A percentile compares a stretch with the other conserved stretches of the same genome.
Conservation (phyloP, 2,113 vertebrate genomes). For the Bos indicus region DNA sequence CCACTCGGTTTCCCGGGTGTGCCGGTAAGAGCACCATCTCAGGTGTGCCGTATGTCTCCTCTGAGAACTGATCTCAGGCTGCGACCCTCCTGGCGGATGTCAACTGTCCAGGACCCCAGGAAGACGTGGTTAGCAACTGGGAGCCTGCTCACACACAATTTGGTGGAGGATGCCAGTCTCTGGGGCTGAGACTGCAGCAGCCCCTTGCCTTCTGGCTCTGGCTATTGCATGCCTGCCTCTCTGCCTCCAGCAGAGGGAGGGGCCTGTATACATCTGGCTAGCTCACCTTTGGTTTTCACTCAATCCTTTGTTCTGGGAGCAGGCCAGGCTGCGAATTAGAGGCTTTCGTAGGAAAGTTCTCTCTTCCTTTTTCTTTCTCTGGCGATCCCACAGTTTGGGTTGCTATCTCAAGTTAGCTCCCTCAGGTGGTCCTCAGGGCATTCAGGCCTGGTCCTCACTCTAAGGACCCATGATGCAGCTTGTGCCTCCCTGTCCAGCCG, state of each 20-base stretch:
- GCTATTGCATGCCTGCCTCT: neutral
- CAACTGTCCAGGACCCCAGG: neutral
- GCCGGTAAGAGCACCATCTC: neutral
- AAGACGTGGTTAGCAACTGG: neutral
- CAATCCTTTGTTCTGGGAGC: neutral
- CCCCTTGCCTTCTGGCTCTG: neutral
- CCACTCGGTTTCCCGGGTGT: accelerated
- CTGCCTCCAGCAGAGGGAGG: neutral
- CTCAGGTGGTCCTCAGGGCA: neutral
- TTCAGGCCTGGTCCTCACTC: neutral
- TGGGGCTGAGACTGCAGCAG: neutral
- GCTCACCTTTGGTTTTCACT: neutral
- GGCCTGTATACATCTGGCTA: neutral
- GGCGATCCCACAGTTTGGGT: neutral
- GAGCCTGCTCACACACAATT: neutral
- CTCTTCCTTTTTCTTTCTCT: neutral
- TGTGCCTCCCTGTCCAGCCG: neutral
- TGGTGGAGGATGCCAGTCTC: neutral
- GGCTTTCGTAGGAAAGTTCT: accelerated
- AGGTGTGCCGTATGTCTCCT: neutral
- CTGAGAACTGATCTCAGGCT: neutral
- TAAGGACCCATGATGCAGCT: neutral
- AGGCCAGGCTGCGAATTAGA: neutral
- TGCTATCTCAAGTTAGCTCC: neutral
- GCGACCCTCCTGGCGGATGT: accelerated